phyloP scores from a whole-genome alignment of 30 jellyfish, hydroid and myxozoan genomes.

The Cassiopea xamachana region DNA sequence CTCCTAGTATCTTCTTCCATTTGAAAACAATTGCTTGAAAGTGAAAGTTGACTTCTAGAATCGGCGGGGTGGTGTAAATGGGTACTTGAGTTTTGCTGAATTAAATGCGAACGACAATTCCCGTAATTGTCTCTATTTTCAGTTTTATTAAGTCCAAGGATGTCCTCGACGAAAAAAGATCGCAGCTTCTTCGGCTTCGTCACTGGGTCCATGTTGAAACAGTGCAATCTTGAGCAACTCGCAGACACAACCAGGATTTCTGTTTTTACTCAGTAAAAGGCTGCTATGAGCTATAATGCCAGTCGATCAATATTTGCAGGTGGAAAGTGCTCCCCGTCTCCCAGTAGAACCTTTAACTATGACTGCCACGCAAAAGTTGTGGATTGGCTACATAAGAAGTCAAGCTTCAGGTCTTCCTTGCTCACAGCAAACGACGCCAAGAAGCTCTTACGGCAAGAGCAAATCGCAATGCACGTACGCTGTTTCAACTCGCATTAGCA shows the following conservation, averaged over 20 bases:
- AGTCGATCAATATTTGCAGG: constrained; percentile 12
- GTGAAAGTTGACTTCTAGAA: background rate
- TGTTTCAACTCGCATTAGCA: background rate
- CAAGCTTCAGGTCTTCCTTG: background rate
- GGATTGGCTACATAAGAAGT: background rate
- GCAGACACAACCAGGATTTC: background rate
- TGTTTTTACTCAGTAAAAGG: background rate
- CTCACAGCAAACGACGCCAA: background rate
- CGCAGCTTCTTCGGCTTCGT: constrained; percentile 48
- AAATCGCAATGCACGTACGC: background rate
- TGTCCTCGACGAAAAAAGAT: constrained; percentile 65
- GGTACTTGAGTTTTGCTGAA: background rate
- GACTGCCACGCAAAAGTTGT: background rate
- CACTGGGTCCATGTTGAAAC: constrained; percentile 23
- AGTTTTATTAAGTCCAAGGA: constrained; percentile 38
- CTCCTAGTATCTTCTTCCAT: background rate
- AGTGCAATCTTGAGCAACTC: background rate
- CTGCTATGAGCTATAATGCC: background rate
- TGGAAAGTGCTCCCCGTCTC: background rate
- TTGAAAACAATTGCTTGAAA: background rate
- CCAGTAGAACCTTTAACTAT: background rate
- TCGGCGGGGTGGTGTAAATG: background rate
- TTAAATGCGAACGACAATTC: background rate
- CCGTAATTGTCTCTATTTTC: constrained; percentile 10
- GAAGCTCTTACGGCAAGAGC: background rate